Evolutionary conservation across 2,113 vertebrate species (phyloP).

Genomic region (Eptesicus fuscus): DNA sequence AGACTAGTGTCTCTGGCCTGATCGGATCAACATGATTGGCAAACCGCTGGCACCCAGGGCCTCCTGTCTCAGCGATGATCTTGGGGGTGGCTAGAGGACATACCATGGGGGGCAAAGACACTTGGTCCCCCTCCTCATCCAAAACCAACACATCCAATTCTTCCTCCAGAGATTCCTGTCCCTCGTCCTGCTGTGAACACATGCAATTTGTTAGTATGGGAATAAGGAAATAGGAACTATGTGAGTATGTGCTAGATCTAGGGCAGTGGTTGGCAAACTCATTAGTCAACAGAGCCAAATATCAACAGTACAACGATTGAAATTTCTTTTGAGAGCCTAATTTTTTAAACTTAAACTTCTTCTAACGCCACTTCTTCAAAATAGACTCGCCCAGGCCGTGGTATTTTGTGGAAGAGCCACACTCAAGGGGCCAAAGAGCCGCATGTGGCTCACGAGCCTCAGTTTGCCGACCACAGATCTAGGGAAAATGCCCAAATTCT

Average conservation of each 20-base stretch:
- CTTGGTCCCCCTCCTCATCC: slow-evolving; percentile 74
- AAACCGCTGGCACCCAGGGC: not conserved
- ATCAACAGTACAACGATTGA: too few species aligned
- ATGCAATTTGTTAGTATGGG: slow-evolving; percentile 77
- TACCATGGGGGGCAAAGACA: slow-evolving; percentile 75
- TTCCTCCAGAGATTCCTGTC: slow-evolving; percentile 79
- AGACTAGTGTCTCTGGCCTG: slow-evolving; percentile 45
- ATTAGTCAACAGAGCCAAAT: too few species aligned
- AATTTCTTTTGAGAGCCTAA: too few species aligned
- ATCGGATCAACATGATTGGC: slow-evolving; percentile 50
- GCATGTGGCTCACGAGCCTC: too few species aligned
- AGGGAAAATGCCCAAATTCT: not conserved
- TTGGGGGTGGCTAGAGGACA: slow-evolving; percentile 65
- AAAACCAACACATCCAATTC: slow-evolving; percentile 76
- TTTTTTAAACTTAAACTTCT: too few species aligned
- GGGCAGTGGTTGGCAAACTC: too few species aligned
- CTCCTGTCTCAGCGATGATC: slow-evolving; percentile 30
- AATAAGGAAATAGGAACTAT: not conserved
- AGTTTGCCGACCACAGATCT: not conserved
- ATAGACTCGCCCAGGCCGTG: too few species aligned
- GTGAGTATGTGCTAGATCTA: not conserved
- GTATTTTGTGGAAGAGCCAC: too few species aligned
- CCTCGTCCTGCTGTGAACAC: slow-evolving; percentile 84
- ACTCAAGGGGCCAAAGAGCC: too few species aligned
- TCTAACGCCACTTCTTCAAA: too few species aligned